Conservation (phyloP, 2,797 vertebrate species). For the Tauraco hartlaubi region DNA sequence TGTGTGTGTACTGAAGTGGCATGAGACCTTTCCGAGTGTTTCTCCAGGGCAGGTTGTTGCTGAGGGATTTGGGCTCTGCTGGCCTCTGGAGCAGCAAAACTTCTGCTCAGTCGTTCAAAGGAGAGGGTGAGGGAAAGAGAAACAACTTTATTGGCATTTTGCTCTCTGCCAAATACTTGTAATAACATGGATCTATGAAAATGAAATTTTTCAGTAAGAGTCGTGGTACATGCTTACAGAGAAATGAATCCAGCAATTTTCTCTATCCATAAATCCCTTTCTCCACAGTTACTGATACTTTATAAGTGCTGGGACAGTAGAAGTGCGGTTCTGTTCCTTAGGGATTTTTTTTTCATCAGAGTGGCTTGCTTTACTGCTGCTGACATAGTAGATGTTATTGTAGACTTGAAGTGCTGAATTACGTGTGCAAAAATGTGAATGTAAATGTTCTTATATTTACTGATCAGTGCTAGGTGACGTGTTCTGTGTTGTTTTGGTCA, state of each 20-base stretch:
- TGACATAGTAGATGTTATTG: background rate
- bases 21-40: background rate
- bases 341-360: background rate
- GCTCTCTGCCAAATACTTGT: background rate
- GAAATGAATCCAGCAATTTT: background rate
- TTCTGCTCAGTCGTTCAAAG: background rate
- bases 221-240: background rate
- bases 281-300: background rate
- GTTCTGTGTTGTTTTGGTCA: background rate
- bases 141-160: background rate
- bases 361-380: background rate
- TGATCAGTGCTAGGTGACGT: rapidly evolving
- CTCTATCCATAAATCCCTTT: background rate
- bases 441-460: background rate
- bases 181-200: background rate
- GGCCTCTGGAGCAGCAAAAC: background rate
- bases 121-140: background rate
- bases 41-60: background rate
- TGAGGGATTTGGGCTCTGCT: background rate
- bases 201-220: background rate
- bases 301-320: background rate
- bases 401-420: background rate
- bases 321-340: background rate
- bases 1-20: background rate
- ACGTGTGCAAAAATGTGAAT: rapidly evolving